Evolutionary conservation across 1,140 invertebrate genomes (phyloP).

Genomic region (Drosophila nigromelanica): DNA sequence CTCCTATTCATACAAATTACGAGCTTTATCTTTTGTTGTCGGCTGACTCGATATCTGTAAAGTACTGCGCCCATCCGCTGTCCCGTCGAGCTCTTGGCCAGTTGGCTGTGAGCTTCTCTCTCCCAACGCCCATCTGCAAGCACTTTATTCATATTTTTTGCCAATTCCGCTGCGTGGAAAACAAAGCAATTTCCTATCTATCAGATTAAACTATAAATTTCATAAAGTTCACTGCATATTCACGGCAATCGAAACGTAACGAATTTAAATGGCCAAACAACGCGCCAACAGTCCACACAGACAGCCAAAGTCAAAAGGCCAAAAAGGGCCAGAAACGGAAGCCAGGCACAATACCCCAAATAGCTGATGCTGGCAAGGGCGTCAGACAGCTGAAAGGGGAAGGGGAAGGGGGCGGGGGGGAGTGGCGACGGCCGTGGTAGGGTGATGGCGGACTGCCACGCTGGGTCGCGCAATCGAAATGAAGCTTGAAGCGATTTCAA

Average conservation of each 20-base stretch:
- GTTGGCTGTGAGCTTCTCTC: conserved; percentile 4
- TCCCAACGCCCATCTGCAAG: too few relatives aligned
- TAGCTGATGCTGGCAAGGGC: not conserved
- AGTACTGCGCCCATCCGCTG: conserved; percentile 46
- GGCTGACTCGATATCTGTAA: conserved; percentile 59
- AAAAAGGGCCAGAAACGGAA: conserved; percentile 27
- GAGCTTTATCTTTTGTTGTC: conserved; percentile 60
- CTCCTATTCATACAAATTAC: conserved; percentile 49
- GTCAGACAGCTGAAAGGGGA: not conserved
- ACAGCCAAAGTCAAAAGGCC: conserved; percentile 65
- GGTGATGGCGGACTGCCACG: not conserved
- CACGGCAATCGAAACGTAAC: conserved; percentile 81
- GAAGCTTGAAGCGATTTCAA: conserved; percentile 79
- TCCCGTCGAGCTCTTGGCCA: conserved; percentile 4
- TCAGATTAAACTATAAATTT: conserved; percentile 82
- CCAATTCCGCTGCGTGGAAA: conserved; percentile 52
- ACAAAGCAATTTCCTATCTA: conserved; percentile 82
- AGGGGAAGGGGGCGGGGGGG: not conserved
- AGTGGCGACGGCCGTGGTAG: not conserved
- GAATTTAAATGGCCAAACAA: conserved; percentile 80
- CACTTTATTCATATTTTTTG: conserved; percentile 40
- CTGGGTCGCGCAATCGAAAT: conserved; percentile 62
- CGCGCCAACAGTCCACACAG: conserved; percentile 50
- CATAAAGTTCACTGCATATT: conserved; percentile 81
- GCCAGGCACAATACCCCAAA: conserved; percentile 10